Evolutionary conservation across 2,113 vertebrate species (phyloP), one percentile per base, ranked within the genome.

Genomic region (Psilopogon haemacephalus): DNA sequence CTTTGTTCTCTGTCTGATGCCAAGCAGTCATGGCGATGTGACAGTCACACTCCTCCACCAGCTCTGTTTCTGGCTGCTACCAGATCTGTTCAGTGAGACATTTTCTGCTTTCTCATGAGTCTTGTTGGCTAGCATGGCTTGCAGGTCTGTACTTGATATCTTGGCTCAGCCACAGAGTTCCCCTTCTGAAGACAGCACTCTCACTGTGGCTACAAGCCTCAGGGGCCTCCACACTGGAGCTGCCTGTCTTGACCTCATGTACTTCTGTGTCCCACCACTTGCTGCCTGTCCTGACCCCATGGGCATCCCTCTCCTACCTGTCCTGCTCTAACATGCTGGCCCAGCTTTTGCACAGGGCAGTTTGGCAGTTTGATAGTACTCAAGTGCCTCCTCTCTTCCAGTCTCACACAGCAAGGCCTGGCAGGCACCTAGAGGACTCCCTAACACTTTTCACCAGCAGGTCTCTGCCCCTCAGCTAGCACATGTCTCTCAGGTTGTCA

Each of bases 381-480:
- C 17, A 8, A 17, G 10, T 76, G 9, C 32, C 32, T 73, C 8
- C 16, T 44, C 65, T 35, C 16, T 56, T 62, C 38, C n/a, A 15
- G 44, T 40, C 38, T 76, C 23, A 26, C 8, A 21, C 75, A 60
- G 70, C 27, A 62, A 6, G 42, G 58, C n/a, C 10, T 60, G 59
- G 15, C 35, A 75, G 48, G 23, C 33, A 84, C 5, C 10, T 15
- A 35, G n/a, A 18, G 52, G 11, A 60, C 1, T 2, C 9, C 4
- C 6, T 7, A 62, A 24, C 24, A 42, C 24, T 32, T 52, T 44
- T 44, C 26, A 74, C 8, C 16, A 79, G 32, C 54, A 55, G 18
- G 5, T 42, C 3, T 12, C 14, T 0, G 0, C 5, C 46, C 17
- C 17, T 42, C 23, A 52, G 10, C 30, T 65, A 11, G 10, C 9